Conservation (phyloP, 2,888 invertebrate species). For the Cyclophora albipunctata region DNA sequence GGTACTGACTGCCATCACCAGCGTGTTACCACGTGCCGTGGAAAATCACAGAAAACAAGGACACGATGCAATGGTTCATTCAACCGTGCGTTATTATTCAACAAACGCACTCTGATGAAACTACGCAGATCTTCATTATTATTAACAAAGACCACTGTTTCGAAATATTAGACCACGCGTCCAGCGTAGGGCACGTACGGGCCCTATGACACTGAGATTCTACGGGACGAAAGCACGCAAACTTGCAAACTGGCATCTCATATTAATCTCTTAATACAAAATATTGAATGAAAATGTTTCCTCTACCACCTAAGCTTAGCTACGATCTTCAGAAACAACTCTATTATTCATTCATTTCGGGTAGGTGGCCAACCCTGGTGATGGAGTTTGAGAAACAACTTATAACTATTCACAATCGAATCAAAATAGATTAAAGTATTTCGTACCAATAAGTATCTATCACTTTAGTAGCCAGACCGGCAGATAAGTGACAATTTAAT, state of each 20-base stretch:
- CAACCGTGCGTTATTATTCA: constrained; percentile 73
- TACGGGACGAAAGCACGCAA: constrained; percentile 9
- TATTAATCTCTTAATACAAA: constrained; percentile 15
- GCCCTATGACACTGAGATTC: constrained; percentile 37
- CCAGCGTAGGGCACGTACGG: constrained; percentile 37
- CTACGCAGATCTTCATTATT: constrained; percentile 65
- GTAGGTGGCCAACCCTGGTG: too few relatives aligned
- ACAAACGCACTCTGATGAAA: constrained; percentile 69
- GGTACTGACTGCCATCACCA: constrained; percentile 21
- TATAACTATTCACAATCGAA: too few relatives aligned
- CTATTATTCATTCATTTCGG: too few relatives aligned
- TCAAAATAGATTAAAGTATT: too few relatives aligned
- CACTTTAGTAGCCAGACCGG: constrained; percentile 1
- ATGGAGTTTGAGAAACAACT: too few relatives aligned
- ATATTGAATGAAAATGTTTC: constrained; percentile 13
- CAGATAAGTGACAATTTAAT: not conserved
- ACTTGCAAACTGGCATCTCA: constrained; percentile 1
- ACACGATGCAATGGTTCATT: constrained; percentile 73
- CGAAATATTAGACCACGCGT: constrained; percentile 54
- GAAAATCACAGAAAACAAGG: constrained; percentile 75
- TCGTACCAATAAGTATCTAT: too few relatives aligned
- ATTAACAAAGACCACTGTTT: constrained; percentile 62
- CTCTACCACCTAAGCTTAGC: not conserved
- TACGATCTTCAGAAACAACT: too few relatives aligned
- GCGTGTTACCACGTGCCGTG: constrained; percentile 55